Base-by-base conservation (phyloP, 2,888 invertebrate genomes). In the Chaetoderma sp. region DNA sequence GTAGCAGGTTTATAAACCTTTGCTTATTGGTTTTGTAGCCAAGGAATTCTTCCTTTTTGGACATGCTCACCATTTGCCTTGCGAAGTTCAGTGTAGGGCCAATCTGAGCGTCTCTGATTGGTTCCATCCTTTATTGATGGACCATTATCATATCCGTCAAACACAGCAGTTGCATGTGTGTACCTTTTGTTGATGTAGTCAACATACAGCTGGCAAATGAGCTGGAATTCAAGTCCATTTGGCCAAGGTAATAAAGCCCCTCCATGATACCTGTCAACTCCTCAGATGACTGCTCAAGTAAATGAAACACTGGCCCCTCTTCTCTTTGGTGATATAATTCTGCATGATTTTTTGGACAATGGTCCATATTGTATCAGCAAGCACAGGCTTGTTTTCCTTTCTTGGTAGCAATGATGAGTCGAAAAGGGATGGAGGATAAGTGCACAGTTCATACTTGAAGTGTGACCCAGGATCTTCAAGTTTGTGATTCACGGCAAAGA, bases 131-230 rank as follows among this genome's bases (percentile, higher is more conserved):
- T n/a, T n/a, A n/a, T n/a, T n/a, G n/a, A n/a, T n/a, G n/a, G 66
- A 13, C 63, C 66, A 23, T 28, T 21, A 10, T 23, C 50, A 60
- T 78, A 77, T 4, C 79, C 75, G 69, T 76, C 78, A 68, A 78
- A 78, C 8, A 76, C 73, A 60, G 70, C 58, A 16, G 60, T 68
- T 6, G n/a, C n/a, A n/a, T n/a, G n/a, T n/a, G n/a, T n/a, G n/a
- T n/a, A n/a, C n/a, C n/a, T n/a, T n/a, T n/a, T n/a, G n/a, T n/a
- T n/a, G n/a, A n/a, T n/a, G n/a, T n/a, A n/a, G n/a, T n/a, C n/a
- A n/a, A n/a, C n/a, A 60, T 74, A 75, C 23, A 36, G 32, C 18
- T 65, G 21, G 49, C 64, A 64, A 6, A 76, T 72, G n/a, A n/a
- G n/a, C n/a, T n/a, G n/a, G n/a, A n/a, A n/a, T n/a, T n/a, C n/a